Conservation (phyloP, 2,113 vertebrate species). For the Labeo rohita region DNA sequence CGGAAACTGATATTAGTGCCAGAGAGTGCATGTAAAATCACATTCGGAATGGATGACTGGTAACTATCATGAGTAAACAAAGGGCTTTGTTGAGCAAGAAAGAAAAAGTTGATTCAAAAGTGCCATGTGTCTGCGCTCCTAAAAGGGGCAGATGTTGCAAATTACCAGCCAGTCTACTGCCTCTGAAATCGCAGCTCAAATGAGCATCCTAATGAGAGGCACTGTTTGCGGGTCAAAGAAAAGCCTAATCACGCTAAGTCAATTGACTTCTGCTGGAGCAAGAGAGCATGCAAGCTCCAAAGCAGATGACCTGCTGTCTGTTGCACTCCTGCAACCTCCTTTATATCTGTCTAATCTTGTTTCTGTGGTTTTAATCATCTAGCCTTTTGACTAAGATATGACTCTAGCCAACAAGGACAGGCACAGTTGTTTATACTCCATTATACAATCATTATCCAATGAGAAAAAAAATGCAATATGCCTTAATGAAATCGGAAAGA, state of each 20-base stretch:
- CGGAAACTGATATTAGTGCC: conserved; percentile 34
- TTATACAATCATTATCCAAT: conserved; percentile 10
- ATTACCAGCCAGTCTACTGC: conserved; percentile 75
- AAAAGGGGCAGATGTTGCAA: conserved; percentile 75
- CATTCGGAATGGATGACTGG: conserved; percentile 60
- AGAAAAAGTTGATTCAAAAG: conserved; percentile 60
- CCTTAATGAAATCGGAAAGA: not conserved
- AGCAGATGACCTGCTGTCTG: conserved; percentile 67
- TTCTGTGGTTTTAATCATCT: conserved; percentile 42
- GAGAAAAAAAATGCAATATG: not conserved
- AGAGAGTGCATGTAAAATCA: conserved; percentile 53
- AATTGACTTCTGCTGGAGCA: conserved; percentile 66
- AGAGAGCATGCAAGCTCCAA: conserved; percentile 43
- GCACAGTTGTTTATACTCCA: conserved; percentile 24
- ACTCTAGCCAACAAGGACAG: not conserved
- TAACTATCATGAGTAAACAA: conserved; percentile 56
- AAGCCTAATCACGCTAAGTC: conserved; percentile 74
- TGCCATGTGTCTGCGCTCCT: conserved; percentile 66
- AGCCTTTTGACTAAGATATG: conserved; percentile 18
- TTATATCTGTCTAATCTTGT: conserved; percentile 41
- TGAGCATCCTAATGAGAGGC: conserved; percentile 76
- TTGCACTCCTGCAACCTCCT: conserved; percentile 25
- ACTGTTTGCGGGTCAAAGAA: conserved; percentile 72
- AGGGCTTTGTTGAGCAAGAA: conserved; percentile 57
- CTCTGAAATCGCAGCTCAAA: conserved; percentile 75